phyloP scores from a whole-genome alignment of 2,113 vertebrate genomes.

The Corythaixoides concolor region DNA sequence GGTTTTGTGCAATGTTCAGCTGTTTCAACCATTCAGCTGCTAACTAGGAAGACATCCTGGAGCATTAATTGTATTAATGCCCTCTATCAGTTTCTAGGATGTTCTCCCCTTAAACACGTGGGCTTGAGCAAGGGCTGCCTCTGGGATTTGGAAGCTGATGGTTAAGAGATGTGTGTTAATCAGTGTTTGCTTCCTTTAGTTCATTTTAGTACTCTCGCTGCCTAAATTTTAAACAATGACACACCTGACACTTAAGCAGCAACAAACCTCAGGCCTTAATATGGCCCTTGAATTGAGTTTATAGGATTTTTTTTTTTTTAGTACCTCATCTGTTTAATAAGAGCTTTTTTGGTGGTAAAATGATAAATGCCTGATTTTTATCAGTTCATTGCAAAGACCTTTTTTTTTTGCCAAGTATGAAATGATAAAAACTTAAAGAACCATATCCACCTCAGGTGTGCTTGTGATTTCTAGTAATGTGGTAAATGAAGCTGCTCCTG shows the following conservation, averaged over 20 bases:
- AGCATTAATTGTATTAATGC: not conserved
- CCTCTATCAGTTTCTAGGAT: not conserved
- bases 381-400: not conserved
- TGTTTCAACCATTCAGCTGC: not conserved
- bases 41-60: not conserved
- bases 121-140: not conserved
- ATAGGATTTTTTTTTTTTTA: not conserved
- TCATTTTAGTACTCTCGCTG: not conserved
- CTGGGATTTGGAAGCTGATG: not conserved
- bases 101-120: not conserved
- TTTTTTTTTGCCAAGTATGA: not conserved
- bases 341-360: not conserved
- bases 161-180: not conserved
- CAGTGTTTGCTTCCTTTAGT: not conserved
- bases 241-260: not conserved
- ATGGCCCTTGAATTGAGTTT: not conserved
- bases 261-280: not conserved
- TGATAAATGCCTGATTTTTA: not conserved
- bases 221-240: not conserved
- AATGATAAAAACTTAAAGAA: not conserved
- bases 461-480: not conserved
- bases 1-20: not conserved
- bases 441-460: not conserved
- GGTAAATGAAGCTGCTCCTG: not conserved
- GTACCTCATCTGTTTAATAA: not conserved